Evolutionary conservation across 37 sponge, comb jelly and placozoan genomes (phyloP), one percentile per base, ranked within the genome.

Genomic region (Oopsacas minuta): DNA sequence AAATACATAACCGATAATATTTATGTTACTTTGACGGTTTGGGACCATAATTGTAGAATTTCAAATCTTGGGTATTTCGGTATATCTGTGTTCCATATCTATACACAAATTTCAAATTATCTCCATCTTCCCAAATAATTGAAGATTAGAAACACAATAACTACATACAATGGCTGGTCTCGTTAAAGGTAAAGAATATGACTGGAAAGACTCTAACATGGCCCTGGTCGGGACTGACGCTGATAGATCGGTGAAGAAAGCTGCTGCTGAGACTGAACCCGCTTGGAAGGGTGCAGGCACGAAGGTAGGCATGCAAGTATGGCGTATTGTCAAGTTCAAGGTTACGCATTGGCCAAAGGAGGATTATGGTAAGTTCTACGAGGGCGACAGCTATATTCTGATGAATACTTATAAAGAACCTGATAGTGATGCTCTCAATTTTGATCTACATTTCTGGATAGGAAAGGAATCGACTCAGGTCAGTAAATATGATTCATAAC

Each of bases 391-490:
- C 49, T 98, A 98, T 89, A 98, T 98, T 86, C 86, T 97, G 53
- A 88, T 97, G 12, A 94, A 97, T 86, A 97, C 98, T 1, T 97
- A 97, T 90, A 91, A 97, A 85, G 82, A 91, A 87, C 37, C 52
- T 0, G 85, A 83, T 12, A 37, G 52, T 38, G 89, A 88, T 0
- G 89, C 85, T 30, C 85, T 95, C 23, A 83, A 84, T 52, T 93
- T 92, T 53, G 99, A 98, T 81, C 83, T 98, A 23, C 99, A 98
- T 85, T 98, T 98, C 85, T 98, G 99, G 99, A 94, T 98, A 82
- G 99, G 99, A 0, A 81, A 86, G 52, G 37, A 97, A 38, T 94
- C 95, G 15, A 90, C 93, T 32, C 75, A 61, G 75, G 75, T 61
- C 7, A n/a, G n/a, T n/a, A n/a, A 52, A 86, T 87, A 38, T 86